phyloP scores from a whole-genome alignment of 2,113 vertebrate genomes.

The Dipodomys merriami region DNA sequence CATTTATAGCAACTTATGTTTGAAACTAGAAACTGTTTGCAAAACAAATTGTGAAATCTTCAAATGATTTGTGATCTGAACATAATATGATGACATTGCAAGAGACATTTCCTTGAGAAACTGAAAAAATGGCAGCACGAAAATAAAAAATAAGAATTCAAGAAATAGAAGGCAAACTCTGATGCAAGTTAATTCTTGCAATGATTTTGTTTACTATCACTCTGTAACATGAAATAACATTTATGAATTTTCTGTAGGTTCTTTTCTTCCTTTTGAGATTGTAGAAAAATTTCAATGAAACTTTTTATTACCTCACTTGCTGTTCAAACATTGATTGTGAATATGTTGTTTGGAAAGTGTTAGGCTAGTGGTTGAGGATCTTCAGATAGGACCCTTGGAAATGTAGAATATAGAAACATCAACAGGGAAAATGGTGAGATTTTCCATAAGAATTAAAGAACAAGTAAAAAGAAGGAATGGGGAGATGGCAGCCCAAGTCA shows the following conservation, averaged over 20 bases:
- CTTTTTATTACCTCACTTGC: background rate
- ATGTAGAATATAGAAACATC: background rate
- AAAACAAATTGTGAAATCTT: background rate
- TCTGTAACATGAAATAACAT: no score
- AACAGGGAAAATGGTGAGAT: background rate
- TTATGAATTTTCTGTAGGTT: no score
- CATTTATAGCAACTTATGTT: background rate
- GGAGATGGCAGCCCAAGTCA: background rate
- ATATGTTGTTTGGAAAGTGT: background rate
- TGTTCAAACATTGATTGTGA: background rate
- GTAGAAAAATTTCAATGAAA: background rate
- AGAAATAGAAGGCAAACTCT: background rate
- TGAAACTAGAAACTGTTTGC: background rate
- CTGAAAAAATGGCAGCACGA: background rate
- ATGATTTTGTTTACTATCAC: background rate
- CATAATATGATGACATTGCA: background rate
- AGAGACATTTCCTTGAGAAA: background rate
- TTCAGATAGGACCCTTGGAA: background rate
- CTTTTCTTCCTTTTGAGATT: background rate
- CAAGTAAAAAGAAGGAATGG: background rate
- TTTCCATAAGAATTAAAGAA: background rate
- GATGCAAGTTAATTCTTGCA: background rate
- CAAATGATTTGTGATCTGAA: background rate
- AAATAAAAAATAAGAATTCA: background rate
- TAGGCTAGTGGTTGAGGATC: background rate